Evolutionary conservation across 2,888 invertebrate genomes (phyloP).

Genomic region (Drosophila demipolita): DNA sequence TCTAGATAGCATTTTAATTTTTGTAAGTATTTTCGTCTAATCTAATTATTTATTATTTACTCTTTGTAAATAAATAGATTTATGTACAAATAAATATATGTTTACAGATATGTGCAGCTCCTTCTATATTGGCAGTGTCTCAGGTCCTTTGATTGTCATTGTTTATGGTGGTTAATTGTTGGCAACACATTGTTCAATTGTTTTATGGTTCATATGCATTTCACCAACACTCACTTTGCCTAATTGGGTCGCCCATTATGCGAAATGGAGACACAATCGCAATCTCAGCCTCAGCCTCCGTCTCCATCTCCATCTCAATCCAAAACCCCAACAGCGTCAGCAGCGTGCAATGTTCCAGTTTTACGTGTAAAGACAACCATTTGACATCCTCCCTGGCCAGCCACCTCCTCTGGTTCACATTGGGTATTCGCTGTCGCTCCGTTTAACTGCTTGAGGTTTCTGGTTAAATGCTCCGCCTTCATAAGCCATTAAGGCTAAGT

Average conservation of each 20-base stretch:
- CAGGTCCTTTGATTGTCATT: conserved; percentile 29
- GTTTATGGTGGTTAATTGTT: conserved; percentile 63
- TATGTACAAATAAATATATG: background rate
- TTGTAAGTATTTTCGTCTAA: background rate
- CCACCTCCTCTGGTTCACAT: conserved; percentile 1
- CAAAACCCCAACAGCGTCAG: conserved; percentile 25
- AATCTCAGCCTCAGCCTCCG: conserved; percentile 8
- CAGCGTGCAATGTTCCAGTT: conserved; percentile 70
- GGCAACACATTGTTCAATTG: conserved; percentile 75
- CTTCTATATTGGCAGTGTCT: background rate
- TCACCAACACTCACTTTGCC: conserved; percentile 77
- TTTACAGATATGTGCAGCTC: background rate
- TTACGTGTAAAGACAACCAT: conserved; percentile 68
- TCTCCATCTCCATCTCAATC: background rate
- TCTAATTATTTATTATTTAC: background rate
- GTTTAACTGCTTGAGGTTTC: conserved; percentile 79
- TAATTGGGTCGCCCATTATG: conserved; percentile 84
- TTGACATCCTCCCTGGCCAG: conserved; percentile 64
- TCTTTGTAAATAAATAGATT: background rate
- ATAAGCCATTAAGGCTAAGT: conserved; percentile 84
- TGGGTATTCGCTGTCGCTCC: conserved; percentile 29
- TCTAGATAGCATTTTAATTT: background rate
- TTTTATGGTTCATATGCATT: conserved; percentile 80
- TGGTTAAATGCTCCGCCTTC: conserved; percentile 79
- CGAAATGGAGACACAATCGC: conserved; percentile 43